Evolutionary conservation across 2,113 vertebrate genomes (phyloP).

Genomic region (Ciconia boyciana): DNA sequence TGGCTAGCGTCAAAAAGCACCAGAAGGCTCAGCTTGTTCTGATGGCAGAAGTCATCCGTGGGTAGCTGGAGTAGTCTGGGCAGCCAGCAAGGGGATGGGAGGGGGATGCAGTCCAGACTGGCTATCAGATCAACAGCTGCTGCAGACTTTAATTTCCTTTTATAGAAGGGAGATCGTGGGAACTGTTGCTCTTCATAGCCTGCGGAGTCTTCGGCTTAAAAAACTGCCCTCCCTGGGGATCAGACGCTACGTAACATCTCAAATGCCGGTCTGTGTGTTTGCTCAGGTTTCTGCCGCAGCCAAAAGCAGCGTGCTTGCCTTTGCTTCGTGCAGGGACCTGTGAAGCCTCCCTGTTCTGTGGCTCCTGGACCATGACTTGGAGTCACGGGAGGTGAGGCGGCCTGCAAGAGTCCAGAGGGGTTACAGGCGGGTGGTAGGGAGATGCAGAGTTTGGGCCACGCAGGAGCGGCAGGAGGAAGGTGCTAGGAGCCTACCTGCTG

Average conservation of each 20-base stretch:
- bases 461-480: background rate
- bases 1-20: background rate
- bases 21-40: background rate
- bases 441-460: too few species aligned
- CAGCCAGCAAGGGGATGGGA: background rate
- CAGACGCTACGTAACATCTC: background rate
- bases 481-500: background rate
- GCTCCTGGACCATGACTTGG: background rate
- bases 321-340: accelerated
- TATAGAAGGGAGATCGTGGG: conserved; percentile 40
- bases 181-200: background rate
- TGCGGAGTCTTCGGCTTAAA: background rate
- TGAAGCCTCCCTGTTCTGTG: too few species aligned
- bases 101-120: background rate
- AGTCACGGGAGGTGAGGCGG: background rate
- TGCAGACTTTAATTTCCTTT: conserved; percentile 32
- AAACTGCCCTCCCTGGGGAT: background rate
- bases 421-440: too few species aligned
- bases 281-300: background rate
- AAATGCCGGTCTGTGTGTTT: accelerated
- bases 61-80: background rate
- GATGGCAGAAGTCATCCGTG: background rate
- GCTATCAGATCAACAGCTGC: conserved; percentile 10
- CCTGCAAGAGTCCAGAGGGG: accelerated
- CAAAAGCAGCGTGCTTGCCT: background rate